phyloP scores from a whole-genome alignment of 2,888 invertebrate genomes.

The Ferdinandea cuprea region DNA sequence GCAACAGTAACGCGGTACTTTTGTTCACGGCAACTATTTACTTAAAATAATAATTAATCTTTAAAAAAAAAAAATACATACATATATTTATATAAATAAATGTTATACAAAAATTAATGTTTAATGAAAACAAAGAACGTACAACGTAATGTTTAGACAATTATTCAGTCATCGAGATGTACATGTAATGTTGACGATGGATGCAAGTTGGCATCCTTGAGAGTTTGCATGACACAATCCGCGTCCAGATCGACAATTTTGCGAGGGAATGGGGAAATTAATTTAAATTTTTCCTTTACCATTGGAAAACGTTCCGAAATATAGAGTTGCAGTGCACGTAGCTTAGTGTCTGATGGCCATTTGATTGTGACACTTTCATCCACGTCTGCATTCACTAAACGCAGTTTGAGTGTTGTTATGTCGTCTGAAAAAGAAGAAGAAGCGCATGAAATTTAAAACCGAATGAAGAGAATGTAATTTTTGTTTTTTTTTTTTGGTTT shows the following conservation, averaged over 20 bases:
- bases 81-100: conserved; percentile 53
- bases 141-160: conserved; percentile 45
- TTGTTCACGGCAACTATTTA: conserved; percentile 40
- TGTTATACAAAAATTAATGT: conserved; percentile 44
- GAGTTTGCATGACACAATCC: conserved; percentile 78
- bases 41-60: conserved; percentile 41
- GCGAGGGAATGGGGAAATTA: conserved; percentile 82
- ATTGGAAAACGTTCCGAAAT: conserved; percentile 81
- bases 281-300: conserved; percentile 80
- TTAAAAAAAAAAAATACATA: conserved; percentile 47
- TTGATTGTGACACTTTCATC: conserved; percentile 80
- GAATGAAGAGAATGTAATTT: too few species aligned
- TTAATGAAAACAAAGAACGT: conserved; percentile 51
- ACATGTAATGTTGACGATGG: conserved; percentile 82
- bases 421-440: conserved; percentile 73
- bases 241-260: conserved; percentile 79
- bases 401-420: conserved; percentile 79
- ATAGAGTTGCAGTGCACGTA: conserved; percentile 80
- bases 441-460: background rate
- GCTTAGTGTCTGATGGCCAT: conserved; percentile 82
- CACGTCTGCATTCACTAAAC: conserved; percentile 79
- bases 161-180: conserved; percentile 80
- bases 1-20: conserved; percentile 31
- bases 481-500: too few species aligned
- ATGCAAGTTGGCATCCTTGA: conserved; percentile 81